These are phyloP conservation scores for Diaperis boleti DNA, from an alignment of 2,888 invertebrate species.

Conservation along the genomic window DNA sequence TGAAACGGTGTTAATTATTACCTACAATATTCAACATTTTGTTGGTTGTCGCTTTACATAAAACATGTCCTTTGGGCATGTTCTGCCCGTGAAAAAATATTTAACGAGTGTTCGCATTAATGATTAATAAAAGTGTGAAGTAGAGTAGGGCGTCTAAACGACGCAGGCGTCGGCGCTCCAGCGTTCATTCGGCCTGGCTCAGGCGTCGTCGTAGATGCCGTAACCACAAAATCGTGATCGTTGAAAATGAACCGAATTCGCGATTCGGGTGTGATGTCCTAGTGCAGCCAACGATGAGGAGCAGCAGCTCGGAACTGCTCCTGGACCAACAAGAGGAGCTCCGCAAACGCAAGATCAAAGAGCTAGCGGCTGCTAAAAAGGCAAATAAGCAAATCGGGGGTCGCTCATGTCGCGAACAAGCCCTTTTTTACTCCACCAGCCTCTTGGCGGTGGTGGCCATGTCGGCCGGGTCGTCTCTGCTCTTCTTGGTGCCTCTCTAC, in stretches of 20 bases:
- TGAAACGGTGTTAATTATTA: no score
- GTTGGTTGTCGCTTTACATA: no score
- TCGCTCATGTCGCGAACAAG: slow-evolving; percentile 75
- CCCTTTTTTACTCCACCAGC: slow-evolving; percentile 78
- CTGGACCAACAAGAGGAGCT: slow-evolving; percentile 81
- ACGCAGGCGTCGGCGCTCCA: slow-evolving; percentile 45
- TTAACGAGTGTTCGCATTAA: slow-evolving; percentile 45
- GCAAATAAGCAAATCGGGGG: slow-evolving; percentile 65
- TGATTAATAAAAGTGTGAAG: slow-evolving; percentile 50
- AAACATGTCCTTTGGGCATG: slow-evolving; percentile 7
- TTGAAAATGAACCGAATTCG: slow-evolving; percentile 44
- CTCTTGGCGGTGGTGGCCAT: slow-evolving; percentile 78
- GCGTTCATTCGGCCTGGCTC: slow-evolving; percentile 26
- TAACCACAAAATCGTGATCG: slow-evolving; percentile 39
- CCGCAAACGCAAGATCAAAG: slow-evolving; percentile 72
- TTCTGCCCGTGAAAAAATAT: slow-evolving; percentile 19
- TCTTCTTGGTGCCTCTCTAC: slow-evolving; percentile 80
- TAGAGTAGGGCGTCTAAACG: slow-evolving; percentile 43
- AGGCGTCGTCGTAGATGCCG: slow-evolving; percentile 44
- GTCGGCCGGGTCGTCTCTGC: slow-evolving; percentile 78
- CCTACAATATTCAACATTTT: no score
- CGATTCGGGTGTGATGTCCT: slow-evolving; percentile 57
- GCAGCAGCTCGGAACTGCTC: slow-evolving; percentile 83
- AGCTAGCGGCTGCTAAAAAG: slow-evolving; percentile 67
- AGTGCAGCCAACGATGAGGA: slow-evolving; percentile 71